Evolutionary conservation across 1,140 invertebrate species (phyloP).

Genomic region (Aphelinus certus): DNA sequence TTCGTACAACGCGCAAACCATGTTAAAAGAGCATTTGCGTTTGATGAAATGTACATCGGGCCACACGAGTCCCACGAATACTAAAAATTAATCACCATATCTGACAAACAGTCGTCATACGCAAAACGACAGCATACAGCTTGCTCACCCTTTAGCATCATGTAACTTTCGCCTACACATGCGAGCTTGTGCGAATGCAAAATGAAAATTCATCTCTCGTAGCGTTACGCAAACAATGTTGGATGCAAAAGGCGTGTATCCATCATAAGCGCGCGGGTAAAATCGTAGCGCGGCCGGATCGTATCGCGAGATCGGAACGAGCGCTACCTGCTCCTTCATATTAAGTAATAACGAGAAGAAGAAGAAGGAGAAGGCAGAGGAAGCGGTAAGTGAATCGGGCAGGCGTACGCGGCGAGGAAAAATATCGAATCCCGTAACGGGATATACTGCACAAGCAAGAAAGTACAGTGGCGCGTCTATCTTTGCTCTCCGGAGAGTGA

Average conservation of each 20-base stretch:
- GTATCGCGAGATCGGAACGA: slow-evolving; percentile 11
- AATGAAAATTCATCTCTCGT: not conserved
- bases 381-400: too few species aligned
- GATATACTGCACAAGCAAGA: not conserved
- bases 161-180: too few species aligned
- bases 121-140: too few species aligned
- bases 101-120: too few species aligned
- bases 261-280: not conserved
- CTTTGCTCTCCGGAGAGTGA: slow-evolving; percentile 16
- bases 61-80: too few species aligned
- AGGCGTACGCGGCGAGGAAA: not conserved
- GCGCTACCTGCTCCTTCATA: not conserved
- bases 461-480: not conserved
- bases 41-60: too few species aligned
- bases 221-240: not conserved
- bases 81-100: too few species aligned
- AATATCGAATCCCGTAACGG: slow-evolving; percentile 27
- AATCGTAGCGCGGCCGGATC: not conserved
- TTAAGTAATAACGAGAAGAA: slow-evolving; percentile 20
- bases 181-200: too few species aligned
- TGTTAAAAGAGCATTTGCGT: too few species aligned
- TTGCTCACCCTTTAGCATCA: too few species aligned
- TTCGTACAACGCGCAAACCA: too few species aligned
- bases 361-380: not conserved
- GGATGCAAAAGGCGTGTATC: not conserved